Percentiles rank a stretch among this genome's conserved stretches.
Conservation (phyloP, 2,113 vertebrate species). For the Lasiurus cinereus region DNA sequence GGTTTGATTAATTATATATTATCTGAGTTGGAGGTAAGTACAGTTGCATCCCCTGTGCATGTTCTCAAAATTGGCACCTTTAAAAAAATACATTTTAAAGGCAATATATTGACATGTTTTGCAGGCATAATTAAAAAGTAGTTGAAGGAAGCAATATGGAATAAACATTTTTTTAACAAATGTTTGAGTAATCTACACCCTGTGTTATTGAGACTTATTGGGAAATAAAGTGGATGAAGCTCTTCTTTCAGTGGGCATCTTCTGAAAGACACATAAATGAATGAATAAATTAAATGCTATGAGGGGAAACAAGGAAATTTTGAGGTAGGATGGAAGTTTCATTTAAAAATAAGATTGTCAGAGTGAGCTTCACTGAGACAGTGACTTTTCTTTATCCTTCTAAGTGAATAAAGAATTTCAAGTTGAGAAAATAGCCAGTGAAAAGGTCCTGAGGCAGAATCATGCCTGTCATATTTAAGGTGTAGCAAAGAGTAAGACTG, state of each 20-base stretch:
- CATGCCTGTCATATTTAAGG: background rate
- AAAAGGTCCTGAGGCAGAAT: background rate
- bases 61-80: background rate
- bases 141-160: background rate
- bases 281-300: background rate
- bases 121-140: background rate
- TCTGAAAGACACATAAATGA: background rate
- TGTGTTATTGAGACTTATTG: background rate
- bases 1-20: background rate
- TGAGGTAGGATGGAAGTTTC: background rate
- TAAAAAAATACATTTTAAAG: background rate
- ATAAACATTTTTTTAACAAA: background rate
- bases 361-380: background rate
- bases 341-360: background rate
- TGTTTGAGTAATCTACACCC: background rate
- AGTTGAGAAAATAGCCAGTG: background rate
- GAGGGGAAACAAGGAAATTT: background rate
- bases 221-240: background rate
- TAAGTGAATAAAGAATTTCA: background rate
- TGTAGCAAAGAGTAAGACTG: background rate
- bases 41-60: background rate
- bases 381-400: too few species aligned
- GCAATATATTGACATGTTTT: background rate
- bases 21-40: background rate
- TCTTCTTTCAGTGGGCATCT: background rate